Percentiles rank a stretch among this genome's conserved stretches.
phyloP scores from a whole-genome alignment of 2,113 vertebrate species.

The Ranitomeya variabilis region DNA sequence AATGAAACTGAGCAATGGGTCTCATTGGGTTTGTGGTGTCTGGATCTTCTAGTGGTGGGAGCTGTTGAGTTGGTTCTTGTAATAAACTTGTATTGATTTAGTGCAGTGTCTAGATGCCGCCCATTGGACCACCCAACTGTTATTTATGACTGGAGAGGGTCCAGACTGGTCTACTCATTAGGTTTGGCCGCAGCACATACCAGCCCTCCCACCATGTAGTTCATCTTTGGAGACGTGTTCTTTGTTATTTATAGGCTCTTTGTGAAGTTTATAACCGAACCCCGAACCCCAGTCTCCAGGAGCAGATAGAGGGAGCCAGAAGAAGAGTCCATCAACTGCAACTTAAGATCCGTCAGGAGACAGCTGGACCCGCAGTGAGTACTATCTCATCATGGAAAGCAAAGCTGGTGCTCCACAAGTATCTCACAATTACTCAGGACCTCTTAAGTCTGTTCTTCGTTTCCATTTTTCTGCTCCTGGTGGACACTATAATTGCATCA shows the following conservation, averaged over 20 bases:
- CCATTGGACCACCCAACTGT: too few species aligned
- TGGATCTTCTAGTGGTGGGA: too few species aligned
- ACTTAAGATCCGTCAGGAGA: constrained; percentile 86
- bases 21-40: too few species aligned
- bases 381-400: not conserved
- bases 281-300: constrained; percentile 76
- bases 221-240: not conserved
- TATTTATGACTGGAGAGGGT: not conserved
- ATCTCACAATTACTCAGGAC: too few species aligned
- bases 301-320: constrained; percentile 86
- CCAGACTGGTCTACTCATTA: not conserved
- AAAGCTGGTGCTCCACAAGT: too few species aligned
- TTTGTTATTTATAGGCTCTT: constrained; percentile 71
- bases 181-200: not conserved
- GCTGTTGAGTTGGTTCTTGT: too few species aligned
- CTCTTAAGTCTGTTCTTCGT: too few species aligned
- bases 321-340: constrained; percentile 83
- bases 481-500: too few species aligned
- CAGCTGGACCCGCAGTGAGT: constrained; percentile 67
- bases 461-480: too few species aligned
- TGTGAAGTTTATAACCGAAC: constrained; percentile 77
- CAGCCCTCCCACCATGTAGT: not conserved
- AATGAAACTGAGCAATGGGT: too few species aligned
- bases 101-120: too few species aligned
- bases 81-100: too few species aligned